Evolutionary conservation across 1,140 invertebrate genomes (phyloP).

Genomic region (Trichonephila clavipes): DNA sequence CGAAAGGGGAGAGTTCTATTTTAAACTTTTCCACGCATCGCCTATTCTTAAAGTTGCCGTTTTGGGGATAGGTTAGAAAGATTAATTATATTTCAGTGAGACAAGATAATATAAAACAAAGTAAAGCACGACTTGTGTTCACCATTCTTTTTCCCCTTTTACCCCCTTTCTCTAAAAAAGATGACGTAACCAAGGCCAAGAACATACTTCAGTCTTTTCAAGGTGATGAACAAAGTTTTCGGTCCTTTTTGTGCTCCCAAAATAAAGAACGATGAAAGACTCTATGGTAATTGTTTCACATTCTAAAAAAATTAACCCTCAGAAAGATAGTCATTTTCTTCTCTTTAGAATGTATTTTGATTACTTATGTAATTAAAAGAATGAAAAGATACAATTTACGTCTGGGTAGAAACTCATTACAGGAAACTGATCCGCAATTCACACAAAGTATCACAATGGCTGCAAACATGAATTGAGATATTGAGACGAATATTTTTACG

Average conservation of each 20-base stretch:
- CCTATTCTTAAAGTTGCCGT: conserved; percentile 30
- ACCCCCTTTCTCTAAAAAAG: background rate
- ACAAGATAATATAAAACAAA: conserved; percentile 10
- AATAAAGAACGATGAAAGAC: too few relatives aligned
- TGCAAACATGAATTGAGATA: too few relatives aligned
- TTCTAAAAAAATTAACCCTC: too few relatives aligned
- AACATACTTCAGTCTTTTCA: background rate
- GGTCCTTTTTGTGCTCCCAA: background rate
- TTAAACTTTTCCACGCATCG: conserved; percentile 15
- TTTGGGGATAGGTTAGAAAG: background rate
- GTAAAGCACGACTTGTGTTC: conserved; percentile 1
- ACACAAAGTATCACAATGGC: too few relatives aligned
- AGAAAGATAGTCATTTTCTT: too few relatives aligned
- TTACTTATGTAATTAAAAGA: too few relatives aligned
- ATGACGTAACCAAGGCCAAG: background rate
- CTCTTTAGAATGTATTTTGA: too few relatives aligned
- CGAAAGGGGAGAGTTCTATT: conserved; percentile 12
- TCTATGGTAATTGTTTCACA: too few relatives aligned
- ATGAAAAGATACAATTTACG: too few relatives aligned
- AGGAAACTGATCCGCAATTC: too few relatives aligned
- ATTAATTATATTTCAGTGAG: background rate
- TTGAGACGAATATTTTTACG: too few relatives aligned
- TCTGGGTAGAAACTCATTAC: too few relatives aligned
- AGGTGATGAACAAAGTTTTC: background rate
- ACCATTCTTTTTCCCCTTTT: background rate